Conservation (phyloP, 2,888 invertebrate genomes). For the Incurvaria masculella region DNA sequence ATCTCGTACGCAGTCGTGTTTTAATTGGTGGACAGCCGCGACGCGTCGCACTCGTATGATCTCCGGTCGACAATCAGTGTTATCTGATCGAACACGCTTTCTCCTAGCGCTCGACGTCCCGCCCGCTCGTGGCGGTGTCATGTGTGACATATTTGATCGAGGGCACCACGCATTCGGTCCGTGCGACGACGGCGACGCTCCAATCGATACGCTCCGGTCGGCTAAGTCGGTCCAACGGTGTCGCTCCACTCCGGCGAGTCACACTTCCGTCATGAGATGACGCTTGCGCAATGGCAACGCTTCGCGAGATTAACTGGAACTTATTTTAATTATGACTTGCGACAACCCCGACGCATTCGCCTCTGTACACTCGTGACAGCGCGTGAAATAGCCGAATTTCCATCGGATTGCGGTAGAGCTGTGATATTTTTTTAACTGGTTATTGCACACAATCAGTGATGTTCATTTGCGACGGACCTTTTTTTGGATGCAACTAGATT, state of each 20-base stretch:
- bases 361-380: too few species aligned
- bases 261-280: neutral
- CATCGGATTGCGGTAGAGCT: too few species aligned
- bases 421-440: too few species aligned
- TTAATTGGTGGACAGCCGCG: neutral
- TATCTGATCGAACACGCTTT: constrained; percentile 57
- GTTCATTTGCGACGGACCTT: too few species aligned
- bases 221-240: neutral
- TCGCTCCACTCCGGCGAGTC: neutral
- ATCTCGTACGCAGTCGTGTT: neutral
- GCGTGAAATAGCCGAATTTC: too few species aligned
- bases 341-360: neutral
- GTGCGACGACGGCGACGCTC: neutral
- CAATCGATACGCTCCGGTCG: neutral
- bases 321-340: neutral
- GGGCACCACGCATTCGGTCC: neutral
- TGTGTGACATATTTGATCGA: neutral
- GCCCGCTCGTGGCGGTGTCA: neutral
- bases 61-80: constrained; percentile 54
- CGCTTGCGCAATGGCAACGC: neutral
- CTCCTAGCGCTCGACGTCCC: constrained; percentile 33
- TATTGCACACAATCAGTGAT: too few species aligned
- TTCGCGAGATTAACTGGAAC: neutral
- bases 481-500: too few species aligned
- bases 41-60: too few species aligned